These are phyloP conservation scores for Phyllotis vaccarum DNA, from an alignment of 2,797 vertebrate species.

Conservation along the genomic window DNA sequence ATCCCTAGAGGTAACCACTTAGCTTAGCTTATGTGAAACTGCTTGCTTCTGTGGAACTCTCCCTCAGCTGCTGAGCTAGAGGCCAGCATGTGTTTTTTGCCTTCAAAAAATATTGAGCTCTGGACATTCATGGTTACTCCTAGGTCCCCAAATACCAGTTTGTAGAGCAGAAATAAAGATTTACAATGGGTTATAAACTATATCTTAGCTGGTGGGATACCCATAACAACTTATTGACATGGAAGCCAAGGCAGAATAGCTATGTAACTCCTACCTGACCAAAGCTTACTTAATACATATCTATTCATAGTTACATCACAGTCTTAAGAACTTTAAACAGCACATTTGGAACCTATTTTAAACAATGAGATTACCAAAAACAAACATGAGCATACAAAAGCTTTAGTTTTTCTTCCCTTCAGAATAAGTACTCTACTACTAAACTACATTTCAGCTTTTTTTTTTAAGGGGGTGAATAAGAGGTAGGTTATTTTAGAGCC, in stretches of 20 bases:
- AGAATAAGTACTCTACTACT: not conserved
- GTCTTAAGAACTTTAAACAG: not conserved
- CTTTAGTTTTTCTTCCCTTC: not conserved
- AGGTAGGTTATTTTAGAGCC: not conserved
- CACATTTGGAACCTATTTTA: not conserved
- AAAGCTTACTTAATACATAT: not conserved
- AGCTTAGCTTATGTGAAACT: not conserved
- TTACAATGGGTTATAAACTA: not conserved
- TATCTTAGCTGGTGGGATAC: not conserved
- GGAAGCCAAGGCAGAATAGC: not conserved
- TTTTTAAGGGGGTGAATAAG: too few relatives aligned
- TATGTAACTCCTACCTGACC: not conserved
- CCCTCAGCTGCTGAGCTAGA: not conserved
- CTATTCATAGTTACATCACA: not conserved
- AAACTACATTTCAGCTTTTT: not conserved
- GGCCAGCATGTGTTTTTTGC: not conserved
- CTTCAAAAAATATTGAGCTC: not conserved
- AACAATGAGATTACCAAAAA: not conserved
- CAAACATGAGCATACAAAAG: not conserved
- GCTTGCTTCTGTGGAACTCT: not conserved
- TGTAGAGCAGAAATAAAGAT: not conserved
- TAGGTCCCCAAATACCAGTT: not conserved
- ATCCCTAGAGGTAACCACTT: not conserved
- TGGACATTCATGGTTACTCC: not conserved
- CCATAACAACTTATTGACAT: not conserved